Base-by-base conservation (phyloP, 1,140 invertebrate species). In the Euura lappo region DNA sequence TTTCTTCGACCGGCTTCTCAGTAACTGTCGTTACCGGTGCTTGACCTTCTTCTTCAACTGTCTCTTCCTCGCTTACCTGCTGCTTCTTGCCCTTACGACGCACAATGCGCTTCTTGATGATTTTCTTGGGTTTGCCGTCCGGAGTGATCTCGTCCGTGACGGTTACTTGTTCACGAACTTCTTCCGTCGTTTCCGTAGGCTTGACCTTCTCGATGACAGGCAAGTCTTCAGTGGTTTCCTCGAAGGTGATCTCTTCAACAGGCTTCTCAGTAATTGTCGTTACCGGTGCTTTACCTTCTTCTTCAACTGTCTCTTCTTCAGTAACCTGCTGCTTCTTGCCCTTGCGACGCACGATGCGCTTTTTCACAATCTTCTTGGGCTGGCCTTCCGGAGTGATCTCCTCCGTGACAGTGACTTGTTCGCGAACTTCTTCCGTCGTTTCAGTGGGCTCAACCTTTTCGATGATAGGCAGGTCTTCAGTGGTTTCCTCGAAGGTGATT, bases 251-350 rank as follows among this genome's bases (percentile, higher is more conserved):
- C n/a, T n/a, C n/a, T n/a, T 79, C 76, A 68, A 76, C 76, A 64
- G 72, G 70, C 69, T 67, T 69, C 51, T 79, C 79, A 3, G 67
- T 65, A 1, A 72, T 47, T 3, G 78, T 72, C 10, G 69, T 78
- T 10, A 71, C 60, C 8, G 76, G 71, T 46, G 69, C 70, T 70
- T 76, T 72, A 3, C 67, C 73, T 51, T 80, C 77, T 67, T 83
- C 78, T 73, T 81, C 74, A 6, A 79, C 71, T 7, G 73, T 80
- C 8, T 77, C 74, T 45, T 77, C 75, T 74, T 84, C 80, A 28
- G 74, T 74, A 8, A 78, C 70, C 71, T 79, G 75, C 72, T 73
- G 76, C 47, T 79, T 79, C 45, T 77, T 74, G 4, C 77, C 78
- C n/a, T 28, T 67, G 42, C 73, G 71, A 46, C 77, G 65, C 43